Evolutionary conservation across 2,888 invertebrate genomes (phyloP).

Genomic region (Lasioglossum marginatum): DNA sequence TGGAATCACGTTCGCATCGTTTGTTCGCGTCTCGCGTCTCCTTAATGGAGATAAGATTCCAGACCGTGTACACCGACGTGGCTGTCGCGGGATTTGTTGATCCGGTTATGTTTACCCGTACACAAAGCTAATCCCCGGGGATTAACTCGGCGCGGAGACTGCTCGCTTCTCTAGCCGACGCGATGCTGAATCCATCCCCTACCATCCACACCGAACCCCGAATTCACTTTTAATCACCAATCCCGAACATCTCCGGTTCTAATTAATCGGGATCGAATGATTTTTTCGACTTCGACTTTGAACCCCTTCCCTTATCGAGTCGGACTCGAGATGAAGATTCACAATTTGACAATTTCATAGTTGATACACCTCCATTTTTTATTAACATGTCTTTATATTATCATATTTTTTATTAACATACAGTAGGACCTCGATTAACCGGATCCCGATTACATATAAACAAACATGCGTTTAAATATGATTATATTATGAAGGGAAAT

Average conservation of each 20-base stretch:
- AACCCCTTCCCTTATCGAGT: no score
- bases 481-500: no score
- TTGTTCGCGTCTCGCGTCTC: constrained; percentile 52
- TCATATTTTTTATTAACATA: no score
- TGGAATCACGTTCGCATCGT: constrained; percentile 59
- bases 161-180: constrained; percentile 27
- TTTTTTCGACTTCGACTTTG: neutral
- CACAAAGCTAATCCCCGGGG: constrained; percentile 52
- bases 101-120: constrained; percentile 64
- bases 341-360: no score
- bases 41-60: constrained; percentile 65
- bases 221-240: constrained; percentile 46
- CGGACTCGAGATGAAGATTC: no score
- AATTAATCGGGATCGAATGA: constrained; percentile 41
- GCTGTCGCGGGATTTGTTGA: constrained; percentile 54
- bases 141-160: constrained; percentile 54
- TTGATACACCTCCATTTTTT: no score
- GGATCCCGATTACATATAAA: no score
- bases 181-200: neutral
- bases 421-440: no score
- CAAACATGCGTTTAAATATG: no score
- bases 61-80: constrained; percentile 19
- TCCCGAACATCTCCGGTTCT: constrained; percentile 40
- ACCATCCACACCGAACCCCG: neutral
- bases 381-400: no score